A percentile compares a stretch with the other conserved stretches of the same genome.
These are phyloP conservation scores for Agelas oroides DNA, from an alignment of 37 sponge, comb jelly and placozoan genomes.

Conservation along the genomic window DNA sequence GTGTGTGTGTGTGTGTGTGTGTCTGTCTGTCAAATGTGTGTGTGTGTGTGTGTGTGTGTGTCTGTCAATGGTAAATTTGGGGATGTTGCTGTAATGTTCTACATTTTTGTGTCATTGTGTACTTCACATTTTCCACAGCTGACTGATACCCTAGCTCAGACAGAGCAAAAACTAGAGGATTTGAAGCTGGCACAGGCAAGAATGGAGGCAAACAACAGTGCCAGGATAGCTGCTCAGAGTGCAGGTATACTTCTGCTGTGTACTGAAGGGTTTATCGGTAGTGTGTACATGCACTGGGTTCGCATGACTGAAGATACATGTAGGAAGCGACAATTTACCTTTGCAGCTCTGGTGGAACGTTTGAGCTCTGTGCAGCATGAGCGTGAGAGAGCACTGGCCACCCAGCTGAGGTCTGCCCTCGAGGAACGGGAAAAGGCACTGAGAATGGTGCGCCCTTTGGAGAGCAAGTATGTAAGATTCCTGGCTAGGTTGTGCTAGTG, in stretches of 20 bases:
- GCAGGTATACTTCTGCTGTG: not conserved
- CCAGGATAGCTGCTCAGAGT: conserved; percentile 30
- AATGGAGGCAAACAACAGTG: conserved; percentile 25
- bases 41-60: no score
- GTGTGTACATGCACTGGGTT: no score
- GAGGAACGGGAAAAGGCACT: conserved; percentile 7
- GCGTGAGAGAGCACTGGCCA: conserved; percentile 23
- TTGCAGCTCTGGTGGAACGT: conserved; percentile 25
- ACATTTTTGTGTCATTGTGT: no score
- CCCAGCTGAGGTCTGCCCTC: conserved; percentile 26
- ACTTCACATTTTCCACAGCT: not conserved
- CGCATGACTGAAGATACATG: no score
- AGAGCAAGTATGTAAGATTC: no score
- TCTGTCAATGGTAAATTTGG: no score
- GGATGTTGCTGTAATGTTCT: no score
- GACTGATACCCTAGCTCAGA: not conserved
- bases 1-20: no score
- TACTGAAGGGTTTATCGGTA: not conserved
- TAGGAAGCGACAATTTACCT: no score
- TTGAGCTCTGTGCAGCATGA: conserved; percentile 31
- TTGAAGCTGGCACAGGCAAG: not conserved
- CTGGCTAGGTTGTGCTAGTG: no score
- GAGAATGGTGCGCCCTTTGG: not conserved
- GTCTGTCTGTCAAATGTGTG: no score
- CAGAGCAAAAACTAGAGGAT: conserved; percentile 4